Evolutionary conservation across 1,140 invertebrate genomes (phyloP).

Genomic region (Brachionus angularis): DNA sequence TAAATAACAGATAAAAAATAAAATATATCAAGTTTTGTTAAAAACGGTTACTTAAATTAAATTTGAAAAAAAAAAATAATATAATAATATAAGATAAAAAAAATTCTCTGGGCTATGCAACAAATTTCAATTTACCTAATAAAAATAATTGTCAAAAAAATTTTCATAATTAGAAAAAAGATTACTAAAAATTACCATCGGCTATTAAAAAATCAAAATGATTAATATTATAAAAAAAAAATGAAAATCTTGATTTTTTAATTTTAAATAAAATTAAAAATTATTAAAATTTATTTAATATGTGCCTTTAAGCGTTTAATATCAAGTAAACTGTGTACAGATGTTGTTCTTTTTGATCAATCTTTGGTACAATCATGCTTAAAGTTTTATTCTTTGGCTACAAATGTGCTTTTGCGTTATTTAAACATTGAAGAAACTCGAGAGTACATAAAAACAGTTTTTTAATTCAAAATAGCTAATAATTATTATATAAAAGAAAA

Average conservation of each 20-base stretch:
- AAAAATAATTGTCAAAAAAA: too few species aligned
- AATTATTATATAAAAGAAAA: not conserved
- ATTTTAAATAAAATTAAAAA: not conserved
- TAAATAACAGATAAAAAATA: too few species aligned
- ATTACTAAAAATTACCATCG: too few species aligned
- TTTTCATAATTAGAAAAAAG: too few species aligned
- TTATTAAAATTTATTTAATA: conserved; percentile 58
- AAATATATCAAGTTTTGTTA: too few species aligned
- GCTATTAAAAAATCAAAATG: not conserved
- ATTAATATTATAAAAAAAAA: not conserved
- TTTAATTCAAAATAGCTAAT: not conserved
- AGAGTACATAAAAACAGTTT: conserved; percentile 18
- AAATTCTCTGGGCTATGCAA: too few species aligned
- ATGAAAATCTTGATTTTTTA: not conserved
- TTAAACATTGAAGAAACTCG: conserved; percentile 64
- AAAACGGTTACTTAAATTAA: not conserved
- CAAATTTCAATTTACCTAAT: too few species aligned
- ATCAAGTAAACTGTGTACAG: conserved; percentile 71
- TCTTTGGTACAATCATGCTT: conserved; percentile 72
- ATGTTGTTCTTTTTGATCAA: conserved; percentile 77
- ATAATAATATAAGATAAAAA: too few species aligned
- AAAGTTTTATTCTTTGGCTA: conserved; percentile 78
- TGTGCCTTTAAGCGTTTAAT: conserved; percentile 23
- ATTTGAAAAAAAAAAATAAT: not conserved
- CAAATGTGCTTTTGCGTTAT: conserved; percentile 66